Percentiles rank a stretch among this genome's conserved stretches.
phyloP scores from a whole-genome alignment of 2,797 vertebrate species.

The Austrolebias charrua region DNA sequence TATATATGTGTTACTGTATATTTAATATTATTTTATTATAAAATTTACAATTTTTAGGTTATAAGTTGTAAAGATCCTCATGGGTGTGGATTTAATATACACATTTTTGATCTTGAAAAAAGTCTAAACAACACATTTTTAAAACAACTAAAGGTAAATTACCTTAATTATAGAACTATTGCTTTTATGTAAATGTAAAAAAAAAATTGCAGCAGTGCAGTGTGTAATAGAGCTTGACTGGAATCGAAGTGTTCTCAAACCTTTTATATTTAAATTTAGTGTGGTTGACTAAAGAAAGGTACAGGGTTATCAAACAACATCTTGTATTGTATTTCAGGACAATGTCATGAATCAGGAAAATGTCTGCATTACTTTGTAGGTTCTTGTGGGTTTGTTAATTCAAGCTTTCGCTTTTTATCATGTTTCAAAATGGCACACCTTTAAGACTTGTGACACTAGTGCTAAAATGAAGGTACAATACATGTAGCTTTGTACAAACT shows the following conservation, averaged over 20 bases:
- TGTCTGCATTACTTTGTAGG: not conserved
- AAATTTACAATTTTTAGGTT: not conserved
- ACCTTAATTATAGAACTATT: no score
- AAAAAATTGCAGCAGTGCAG: not conserved
- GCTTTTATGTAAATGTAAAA: no score
- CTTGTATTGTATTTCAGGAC: not conserved
- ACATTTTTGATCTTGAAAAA: no score
- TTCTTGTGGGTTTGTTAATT: not conserved
- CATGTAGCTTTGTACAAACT: not conserved
- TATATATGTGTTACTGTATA: no score
- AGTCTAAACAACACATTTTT: no score
- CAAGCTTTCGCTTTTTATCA: not conserved
- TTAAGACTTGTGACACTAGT: not conserved
- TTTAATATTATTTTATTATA: not conserved
- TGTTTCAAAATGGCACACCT: slow-evolving; percentile 7
- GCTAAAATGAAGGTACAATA: not conserved
- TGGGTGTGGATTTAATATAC: no score
- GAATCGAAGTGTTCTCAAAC: no score
- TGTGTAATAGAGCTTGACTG: not conserved
- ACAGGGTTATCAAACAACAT: no score
- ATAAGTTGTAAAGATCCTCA: not conserved
- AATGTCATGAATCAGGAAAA: not conserved
- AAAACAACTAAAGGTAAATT: no score
- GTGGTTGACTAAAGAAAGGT: not conserved
- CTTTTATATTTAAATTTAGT: not conserved